phyloP scores from a whole-genome alignment of 2,888 invertebrate genomes.

The Oxystoma pomonae region DNA sequence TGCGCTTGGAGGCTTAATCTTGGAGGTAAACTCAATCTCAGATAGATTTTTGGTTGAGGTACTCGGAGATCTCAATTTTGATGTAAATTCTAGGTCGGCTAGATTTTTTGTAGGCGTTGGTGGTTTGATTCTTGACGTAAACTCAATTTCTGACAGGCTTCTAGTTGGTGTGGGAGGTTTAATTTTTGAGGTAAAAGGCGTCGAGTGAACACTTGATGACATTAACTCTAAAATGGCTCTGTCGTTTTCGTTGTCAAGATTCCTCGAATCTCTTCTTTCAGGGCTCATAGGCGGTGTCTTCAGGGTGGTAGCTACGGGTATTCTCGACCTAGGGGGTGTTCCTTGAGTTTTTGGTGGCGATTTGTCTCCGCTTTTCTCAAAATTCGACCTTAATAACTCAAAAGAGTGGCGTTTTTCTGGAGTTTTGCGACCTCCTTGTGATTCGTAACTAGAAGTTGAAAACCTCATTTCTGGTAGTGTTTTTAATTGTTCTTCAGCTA shows the following conservation, averaged over 20 bases:
- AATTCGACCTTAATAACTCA: slow-evolving; percentile 49
- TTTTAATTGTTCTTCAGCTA: slow-evolving; percentile 45
- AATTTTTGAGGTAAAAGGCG: slow-evolving; percentile 36
- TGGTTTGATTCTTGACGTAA: background rate
- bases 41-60: slow-evolving; percentile 49
- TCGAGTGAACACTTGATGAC: slow-evolving; percentile 41
- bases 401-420: slow-evolving; percentile 57
- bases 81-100: slow-evolving; percentile 19
- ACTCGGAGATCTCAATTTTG: slow-evolving; percentile 41
- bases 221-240: slow-evolving; percentile 44
- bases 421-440: slow-evolving; percentile 43
- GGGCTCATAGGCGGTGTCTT: slow-evolving; percentile 47
- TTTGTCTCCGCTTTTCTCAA: slow-evolving; percentile 41
- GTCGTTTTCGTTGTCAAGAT: slow-evolving; percentile 41
- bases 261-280: slow-evolving; percentile 41
- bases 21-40: slow-evolving; percentile 31
- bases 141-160: background rate
- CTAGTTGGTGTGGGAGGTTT: slow-evolving; percentile 33
- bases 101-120: background rate
- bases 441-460: slow-evolving; percentile 61
- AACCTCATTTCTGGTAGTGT: slow-evolving; percentile 56
- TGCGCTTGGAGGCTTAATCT: slow-evolving; percentile 40
- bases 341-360: slow-evolving; percentile 35
- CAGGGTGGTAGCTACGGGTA: slow-evolving; percentile 42
- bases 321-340: slow-evolving; percentile 40